These are phyloP conservation scores for Drosophila oshimai DNA, from an alignment of 1,140 invertebrate genomes.

Conservation along the genomic window DNA sequence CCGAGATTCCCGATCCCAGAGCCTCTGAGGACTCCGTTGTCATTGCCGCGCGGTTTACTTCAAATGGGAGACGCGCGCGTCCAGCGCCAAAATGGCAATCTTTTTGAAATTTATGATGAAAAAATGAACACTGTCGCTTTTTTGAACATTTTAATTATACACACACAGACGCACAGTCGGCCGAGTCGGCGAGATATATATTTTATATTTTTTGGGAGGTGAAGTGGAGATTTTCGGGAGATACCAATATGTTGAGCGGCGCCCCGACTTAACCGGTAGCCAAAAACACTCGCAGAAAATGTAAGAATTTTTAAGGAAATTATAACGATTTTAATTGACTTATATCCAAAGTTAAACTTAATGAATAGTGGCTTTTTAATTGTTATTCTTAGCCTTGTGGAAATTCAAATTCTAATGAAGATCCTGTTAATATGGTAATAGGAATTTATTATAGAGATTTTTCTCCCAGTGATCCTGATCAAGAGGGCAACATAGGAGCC, in stretches of 20 bases:
- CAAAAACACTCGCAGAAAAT: slow-evolving; percentile 2
- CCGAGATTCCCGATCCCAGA: not conserved
- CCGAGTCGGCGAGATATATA: not conserved
- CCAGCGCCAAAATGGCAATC: slow-evolving; percentile 71
- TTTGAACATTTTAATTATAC: slow-evolving; percentile 80
- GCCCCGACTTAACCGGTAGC: slow-evolving; percentile 24
- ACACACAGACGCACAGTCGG: slow-evolving; percentile 8
- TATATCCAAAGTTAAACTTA: too few relatives aligned
- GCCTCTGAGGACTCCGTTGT: slow-evolving; percentile 42
- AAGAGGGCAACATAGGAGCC: not conserved
- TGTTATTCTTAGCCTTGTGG: too few relatives aligned
- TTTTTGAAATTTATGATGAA: slow-evolving; percentile 80
- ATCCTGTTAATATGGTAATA: too few relatives aligned
- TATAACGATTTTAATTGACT: too few relatives aligned
- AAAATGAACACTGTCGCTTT: slow-evolving; percentile 80
- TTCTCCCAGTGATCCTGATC: not conserved
- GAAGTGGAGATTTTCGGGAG: slow-evolving; percentile 15
- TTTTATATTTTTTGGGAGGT: not conserved
- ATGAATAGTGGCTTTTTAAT: too few relatives aligned
- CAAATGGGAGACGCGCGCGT: slow-evolving; percentile 70
- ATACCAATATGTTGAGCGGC: slow-evolving; percentile 11
- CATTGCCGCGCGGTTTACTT: slow-evolving; percentile 73
- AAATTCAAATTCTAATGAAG: too few relatives aligned
- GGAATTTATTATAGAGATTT: too few relatives aligned
- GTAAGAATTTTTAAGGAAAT: not conserved